phyloP scores from a whole-genome alignment of 2,113 vertebrate genomes.

The Raja brachyura region DNA sequence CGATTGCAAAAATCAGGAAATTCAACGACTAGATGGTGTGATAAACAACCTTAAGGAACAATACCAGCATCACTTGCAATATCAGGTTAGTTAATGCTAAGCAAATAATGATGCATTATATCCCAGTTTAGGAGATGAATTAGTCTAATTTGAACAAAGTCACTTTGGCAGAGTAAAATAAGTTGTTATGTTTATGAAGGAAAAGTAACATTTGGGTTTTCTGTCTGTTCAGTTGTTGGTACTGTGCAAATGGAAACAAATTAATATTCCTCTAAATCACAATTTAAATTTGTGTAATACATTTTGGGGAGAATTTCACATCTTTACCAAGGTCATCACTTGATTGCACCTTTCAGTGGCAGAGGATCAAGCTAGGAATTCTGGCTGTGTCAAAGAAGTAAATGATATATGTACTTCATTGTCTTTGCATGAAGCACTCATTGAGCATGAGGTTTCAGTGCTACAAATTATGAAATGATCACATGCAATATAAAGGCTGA shows the following conservation, averaged over 20 bases:
- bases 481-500: background rate
- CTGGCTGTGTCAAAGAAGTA: background rate
- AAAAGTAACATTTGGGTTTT: background rate
- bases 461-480: slow-evolving; percentile 20
- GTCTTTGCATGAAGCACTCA: slow-evolving; percentile 1
- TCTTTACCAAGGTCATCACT: background rate
- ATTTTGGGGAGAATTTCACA: slow-evolving; percentile 11
- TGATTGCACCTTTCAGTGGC: background rate
- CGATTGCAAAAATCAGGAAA: slow-evolving; percentile 47
- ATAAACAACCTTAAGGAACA: slow-evolving; percentile 50
- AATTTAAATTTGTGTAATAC: background rate
- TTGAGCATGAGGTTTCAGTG: slow-evolving; percentile 51
- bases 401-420: background rate
- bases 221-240: background rate
- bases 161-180: background rate
- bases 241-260: background rate
- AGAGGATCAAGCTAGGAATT: too few species aligned
- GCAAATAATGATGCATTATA: background rate
- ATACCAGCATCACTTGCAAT: slow-evolving; percentile 47
- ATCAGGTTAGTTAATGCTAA: slow-evolving; percentile 48
- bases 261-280: background rate
- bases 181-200: background rate
- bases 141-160: background rate
- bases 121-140: background rate
- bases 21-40: slow-evolving; percentile 52